Evolutionary conservation across 2,113 vertebrate species (phyloP).

Genomic region (Microcebus lehilahytsara): DNA sequence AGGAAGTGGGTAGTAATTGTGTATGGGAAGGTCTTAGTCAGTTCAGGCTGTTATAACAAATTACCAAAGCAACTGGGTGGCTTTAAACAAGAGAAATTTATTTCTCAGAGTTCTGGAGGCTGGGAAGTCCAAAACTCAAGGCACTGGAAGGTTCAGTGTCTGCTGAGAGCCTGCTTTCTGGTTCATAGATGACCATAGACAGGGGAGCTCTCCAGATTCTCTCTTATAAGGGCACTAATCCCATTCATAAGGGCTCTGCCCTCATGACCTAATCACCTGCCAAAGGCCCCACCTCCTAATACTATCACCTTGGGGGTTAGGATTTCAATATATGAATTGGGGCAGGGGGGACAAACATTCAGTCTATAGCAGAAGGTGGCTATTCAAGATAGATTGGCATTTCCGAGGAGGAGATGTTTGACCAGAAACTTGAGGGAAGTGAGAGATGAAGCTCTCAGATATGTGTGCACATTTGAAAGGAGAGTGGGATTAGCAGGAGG

Average conservation of each 20-base stretch:
- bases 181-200: background rate
- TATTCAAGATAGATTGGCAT: background rate
- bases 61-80: background rate
- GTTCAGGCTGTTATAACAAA: background rate
- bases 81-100: background rate
- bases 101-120: background rate
- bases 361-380: background rate
- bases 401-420: background rate
- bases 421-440: background rate
- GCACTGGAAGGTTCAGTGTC: background rate
- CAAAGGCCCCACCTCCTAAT: background rate
- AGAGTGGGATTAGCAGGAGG: background rate
- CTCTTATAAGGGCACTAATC: background rate
- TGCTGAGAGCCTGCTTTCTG: background rate
- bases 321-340: background rate
- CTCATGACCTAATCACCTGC: background rate
- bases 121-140: no score
- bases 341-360: background rate
- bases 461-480: background rate
- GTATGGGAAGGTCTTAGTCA: background rate
- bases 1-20: background rate
- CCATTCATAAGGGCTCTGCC: background rate
- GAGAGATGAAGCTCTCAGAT: background rate
- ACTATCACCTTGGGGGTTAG: background rate
- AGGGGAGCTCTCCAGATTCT: background rate